Evolutionary conservation across 2,888 invertebrate genomes (phyloP).

Genomic region (Pristionchus maxplancki): DNA sequence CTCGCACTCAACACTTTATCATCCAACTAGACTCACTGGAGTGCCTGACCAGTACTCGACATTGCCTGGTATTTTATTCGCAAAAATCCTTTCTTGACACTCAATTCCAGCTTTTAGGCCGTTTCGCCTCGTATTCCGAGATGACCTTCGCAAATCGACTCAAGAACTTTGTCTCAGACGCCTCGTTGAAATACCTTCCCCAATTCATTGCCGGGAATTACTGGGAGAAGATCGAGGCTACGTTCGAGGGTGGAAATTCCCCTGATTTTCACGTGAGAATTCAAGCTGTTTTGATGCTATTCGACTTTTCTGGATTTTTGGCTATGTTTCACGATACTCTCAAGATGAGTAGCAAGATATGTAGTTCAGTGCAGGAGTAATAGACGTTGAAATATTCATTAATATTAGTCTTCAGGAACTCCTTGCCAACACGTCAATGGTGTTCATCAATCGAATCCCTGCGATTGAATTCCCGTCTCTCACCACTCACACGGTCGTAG

Average conservation of each 20-base stretch:
- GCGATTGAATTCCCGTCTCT: neutral
- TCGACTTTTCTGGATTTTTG: no score
- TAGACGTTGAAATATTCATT: no score
- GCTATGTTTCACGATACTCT: neutral
- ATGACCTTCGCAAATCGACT: neutral
- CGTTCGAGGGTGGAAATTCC: neutral
- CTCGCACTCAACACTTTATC: neutral
- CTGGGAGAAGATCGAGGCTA: neutral
- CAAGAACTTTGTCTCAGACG: neutral
- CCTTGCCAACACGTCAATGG: neutral
- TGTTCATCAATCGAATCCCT: neutral
- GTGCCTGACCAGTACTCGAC: neutral
- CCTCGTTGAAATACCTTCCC: neutral
- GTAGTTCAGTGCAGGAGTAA: no score
- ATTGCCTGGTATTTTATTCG: neutral
- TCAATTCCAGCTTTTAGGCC: neutral
- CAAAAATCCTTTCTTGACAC: neutral
- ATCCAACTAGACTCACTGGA: neutral
- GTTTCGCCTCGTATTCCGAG: neutral
- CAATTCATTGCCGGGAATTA: neutral
- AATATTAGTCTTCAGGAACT: conserved; percentile 39
- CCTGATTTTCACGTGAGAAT: neutral
- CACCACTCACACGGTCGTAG: neutral
- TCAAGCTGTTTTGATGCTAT: no score
- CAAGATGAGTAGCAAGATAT: no score